Evolutionary conservation across 1,140 invertebrate genomes (phyloP), one percentile per base, ranked within the genome.

Genomic region (Eurosta solidaginis): DNA sequence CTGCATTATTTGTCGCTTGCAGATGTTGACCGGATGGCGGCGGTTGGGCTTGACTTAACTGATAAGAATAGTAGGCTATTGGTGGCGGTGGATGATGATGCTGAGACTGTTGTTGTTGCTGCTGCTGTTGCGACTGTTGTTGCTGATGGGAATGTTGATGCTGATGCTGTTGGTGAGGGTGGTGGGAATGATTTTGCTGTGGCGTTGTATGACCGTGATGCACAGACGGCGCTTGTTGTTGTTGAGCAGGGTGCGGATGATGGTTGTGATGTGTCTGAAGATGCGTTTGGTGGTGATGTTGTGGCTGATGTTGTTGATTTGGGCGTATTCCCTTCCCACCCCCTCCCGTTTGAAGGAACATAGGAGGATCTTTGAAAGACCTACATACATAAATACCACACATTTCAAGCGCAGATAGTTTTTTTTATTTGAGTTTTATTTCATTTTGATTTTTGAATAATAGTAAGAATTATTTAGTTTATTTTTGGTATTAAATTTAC

Each of bases 261-360:
- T 76, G 74, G 78, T 82, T 84, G 74, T 85, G 33, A 17, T 73
- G 77, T 52, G 52, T 29, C 22, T 77, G 77, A 22, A 50, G 68
- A n/a, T 78, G 77, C 14, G 44, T 14, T 36, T 83, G 82, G 5
- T 79, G 82, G 45, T 75, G 63, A 14, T 49, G 50, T 36, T 74
- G 63, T 20, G 74, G 75, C 14, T 84, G 84, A 78, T 84, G 82
- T 80, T 82, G 82, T 82, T 83, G 84, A 80, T 84, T 83, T 84
- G 80, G 82, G 80, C 84, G 83, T 79, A 83, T 83, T 86, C 84
- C 84, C 85, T 86, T 86, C 85, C 85, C 85, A 86, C 85, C 85
- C 84, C 85, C 85, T 85, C 84, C 85, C 85, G 85, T 73, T 86
- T 81, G 81, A 78, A 81, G 83, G 83, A 82, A 86, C 85, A 86